Evolutionary conservation across 2,797 vertebrate genomes (phyloP).

Genomic region (Synaphobranchus kaupii): DNA sequence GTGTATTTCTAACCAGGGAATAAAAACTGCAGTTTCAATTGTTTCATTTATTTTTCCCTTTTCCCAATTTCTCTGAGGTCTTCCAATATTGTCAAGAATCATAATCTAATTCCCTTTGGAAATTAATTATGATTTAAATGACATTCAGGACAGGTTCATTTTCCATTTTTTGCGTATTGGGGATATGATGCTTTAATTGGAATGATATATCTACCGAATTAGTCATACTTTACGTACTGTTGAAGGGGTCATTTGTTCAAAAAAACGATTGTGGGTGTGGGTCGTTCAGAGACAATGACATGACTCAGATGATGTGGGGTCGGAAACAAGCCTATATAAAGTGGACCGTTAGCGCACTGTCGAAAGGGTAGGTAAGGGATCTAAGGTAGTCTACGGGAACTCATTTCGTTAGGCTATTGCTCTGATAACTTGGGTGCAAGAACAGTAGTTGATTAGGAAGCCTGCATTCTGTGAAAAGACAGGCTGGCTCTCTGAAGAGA

Average conservation of each 20-base stretch:
- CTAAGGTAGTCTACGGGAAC: not conserved
- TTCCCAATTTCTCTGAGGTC: not conserved
- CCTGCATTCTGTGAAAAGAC: not conserved
- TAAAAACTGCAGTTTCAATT: not conserved
- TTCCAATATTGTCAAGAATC: not conserved
- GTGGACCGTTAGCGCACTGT: conserved; percentile 32
- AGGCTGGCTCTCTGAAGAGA: not conserved
- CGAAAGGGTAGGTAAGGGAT: conserved; percentile 32
- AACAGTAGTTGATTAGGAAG: not conserved
- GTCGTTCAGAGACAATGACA: conserved; percentile 27
- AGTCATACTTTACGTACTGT: not conserved
- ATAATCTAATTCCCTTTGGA: not conserved
- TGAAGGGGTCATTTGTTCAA: conserved; percentile 12
- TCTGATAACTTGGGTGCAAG: conserved; percentile 15
- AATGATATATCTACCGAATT: conserved; percentile 1
- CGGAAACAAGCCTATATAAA: conserved; percentile 54
- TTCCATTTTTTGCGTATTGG: not conserved
- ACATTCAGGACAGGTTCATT: not conserved
- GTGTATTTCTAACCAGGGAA: not conserved
- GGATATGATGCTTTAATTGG: conserved; percentile 1
- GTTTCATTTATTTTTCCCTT: not conserved
- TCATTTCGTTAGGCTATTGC: not conserved
- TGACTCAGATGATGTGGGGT: conserved; percentile 38
- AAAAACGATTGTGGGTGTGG: conserved; percentile 3
- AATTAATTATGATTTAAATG: not conserved